Percentiles rank a stretch among this genome's conserved stretches.
Evolutionary conservation across 2,113 vertebrate species (phyloP).

Genomic region (Bufo gargarizans): DNA sequence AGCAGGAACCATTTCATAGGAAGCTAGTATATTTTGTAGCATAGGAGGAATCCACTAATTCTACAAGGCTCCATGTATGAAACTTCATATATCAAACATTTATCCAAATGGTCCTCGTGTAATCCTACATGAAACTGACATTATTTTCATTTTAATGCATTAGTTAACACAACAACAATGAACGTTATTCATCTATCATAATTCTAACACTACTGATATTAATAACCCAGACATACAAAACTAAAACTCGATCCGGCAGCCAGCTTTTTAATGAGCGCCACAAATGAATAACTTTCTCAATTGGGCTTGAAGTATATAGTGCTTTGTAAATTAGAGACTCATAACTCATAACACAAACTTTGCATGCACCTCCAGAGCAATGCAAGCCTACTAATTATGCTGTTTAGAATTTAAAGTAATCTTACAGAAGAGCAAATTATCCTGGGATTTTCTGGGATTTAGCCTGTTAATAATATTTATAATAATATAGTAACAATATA

Average conservation of each 20-base stretch:
- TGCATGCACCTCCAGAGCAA: slow-evolving; percentile 51
- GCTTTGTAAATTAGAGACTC: slow-evolving; percentile 17
- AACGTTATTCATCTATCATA: background rate
- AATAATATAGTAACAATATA: slow-evolving; percentile 30
- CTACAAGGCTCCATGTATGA: no score
- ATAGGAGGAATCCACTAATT: no score
- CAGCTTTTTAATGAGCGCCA: slow-evolving; percentile 14
- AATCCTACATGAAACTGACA: background rate
- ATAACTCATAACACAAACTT: slow-evolving; percentile 56
- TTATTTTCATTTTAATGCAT: background rate
- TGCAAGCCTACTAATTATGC: slow-evolving; percentile 59
- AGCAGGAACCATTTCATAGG: no score
- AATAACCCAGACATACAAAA: background rate
- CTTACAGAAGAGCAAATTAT: slow-evolving; percentile 56
- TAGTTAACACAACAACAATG: background rate
- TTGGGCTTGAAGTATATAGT: slow-evolving; percentile 21
- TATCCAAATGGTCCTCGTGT: background rate
- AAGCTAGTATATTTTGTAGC: no score
- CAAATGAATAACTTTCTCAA: slow-evolving; percentile 28
- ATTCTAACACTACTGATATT: background rate
- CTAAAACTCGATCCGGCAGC: background rate
- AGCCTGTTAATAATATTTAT: slow-evolving; percentile 45
- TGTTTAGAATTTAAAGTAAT: slow-evolving; percentile 57
- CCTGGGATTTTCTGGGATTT: slow-evolving; percentile 56
- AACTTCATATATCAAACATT: background rate